These are phyloP conservation scores for Bathynomus jamesi DNA, from an alignment of 1,140 invertebrate genomes.

Conservation along the genomic window DNA sequence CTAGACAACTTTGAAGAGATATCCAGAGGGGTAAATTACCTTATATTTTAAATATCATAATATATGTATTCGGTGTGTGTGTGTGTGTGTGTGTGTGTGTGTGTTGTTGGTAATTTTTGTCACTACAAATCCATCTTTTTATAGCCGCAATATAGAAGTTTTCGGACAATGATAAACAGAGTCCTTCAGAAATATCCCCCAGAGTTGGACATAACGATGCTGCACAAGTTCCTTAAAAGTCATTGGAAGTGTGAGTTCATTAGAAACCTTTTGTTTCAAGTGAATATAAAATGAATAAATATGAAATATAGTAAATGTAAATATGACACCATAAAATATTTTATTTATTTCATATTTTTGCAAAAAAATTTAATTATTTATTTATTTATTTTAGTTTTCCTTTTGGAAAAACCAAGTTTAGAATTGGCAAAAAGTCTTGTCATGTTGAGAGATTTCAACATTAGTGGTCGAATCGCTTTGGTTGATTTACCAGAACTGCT, in stretches of 20 bases:
- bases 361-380: neutral
- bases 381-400: slow-evolving; percentile 41
- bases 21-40: slow-evolving; percentile 45
- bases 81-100: no score
- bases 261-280: no score
- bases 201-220: slow-evolving; percentile 54
- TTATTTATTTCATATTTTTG: no score
- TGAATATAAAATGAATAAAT: no score
- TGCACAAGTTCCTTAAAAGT: slow-evolving; percentile 54
- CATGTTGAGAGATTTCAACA: slow-evolving; percentile 58
- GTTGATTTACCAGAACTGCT: slow-evolving; percentile 55
- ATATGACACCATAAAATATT: no score
- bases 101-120: no score
- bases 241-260: slow-evolving; percentile 53
- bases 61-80: no score
- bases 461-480: slow-evolving; percentile 54
- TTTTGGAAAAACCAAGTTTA: slow-evolving; percentile 50
- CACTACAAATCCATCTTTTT: no score
- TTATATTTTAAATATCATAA: no score
- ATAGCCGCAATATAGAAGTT: slow-evolving; percentile 14
- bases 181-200: slow-evolving; percentile 50
- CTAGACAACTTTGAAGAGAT: slow-evolving; percentile 53
- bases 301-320: no score
- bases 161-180: neutral
- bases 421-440: slow-evolving; percentile 59